Base-by-base conservation (phyloP, 2,113 vertebrate species). In the Cebidichthys violaceus region DNA sequence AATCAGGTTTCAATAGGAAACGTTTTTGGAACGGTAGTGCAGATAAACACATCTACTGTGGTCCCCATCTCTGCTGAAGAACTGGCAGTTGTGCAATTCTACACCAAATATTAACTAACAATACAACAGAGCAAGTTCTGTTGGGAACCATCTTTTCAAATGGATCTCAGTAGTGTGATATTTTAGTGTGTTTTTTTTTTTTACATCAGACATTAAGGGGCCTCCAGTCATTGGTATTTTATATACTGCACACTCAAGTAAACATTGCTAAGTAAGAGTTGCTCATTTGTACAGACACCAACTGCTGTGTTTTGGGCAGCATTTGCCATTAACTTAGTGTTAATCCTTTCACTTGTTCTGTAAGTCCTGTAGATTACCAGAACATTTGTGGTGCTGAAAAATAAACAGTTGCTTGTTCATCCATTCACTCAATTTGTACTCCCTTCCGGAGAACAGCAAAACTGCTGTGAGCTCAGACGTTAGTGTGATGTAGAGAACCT, bases 341-440 rank as follows among this genome's bases (percentile, higher is more conserved):
- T 85, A 83, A 88, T 89, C 77, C 75, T 60, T 79, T 69, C 65
- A 75, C 59, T 60, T 85, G 77, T 83, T 87, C 75, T 47, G 57
- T 75, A 81, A 81, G 9, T 84, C 75, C 61, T 37, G 14, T 9
- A 62, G 81, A 90, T 90, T 71, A 86, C 41, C 29, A 59, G 65
- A 82, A 79, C 65, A 86, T 88, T 83, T 79, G 85, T 9, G 41
- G 2, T 9, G 65, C 62, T 67, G 39, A 77, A 54, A 78, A 85
- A 86, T 74, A 90, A 83, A 86, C 75, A 52, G 18, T 71, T 75
- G 72, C 82, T 78, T 75, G 61, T 84, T 89, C 81, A 78, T 73
- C 74, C 75, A 68, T 83, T 83, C 70, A 72, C 75, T 67, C 75
- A 60, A 29, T 88, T 90, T 70, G 71, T 71, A 22, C 70, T 73